Base-by-base conservation (phyloP, 2,797 vertebrate species). In the Carapus acus region DNA sequence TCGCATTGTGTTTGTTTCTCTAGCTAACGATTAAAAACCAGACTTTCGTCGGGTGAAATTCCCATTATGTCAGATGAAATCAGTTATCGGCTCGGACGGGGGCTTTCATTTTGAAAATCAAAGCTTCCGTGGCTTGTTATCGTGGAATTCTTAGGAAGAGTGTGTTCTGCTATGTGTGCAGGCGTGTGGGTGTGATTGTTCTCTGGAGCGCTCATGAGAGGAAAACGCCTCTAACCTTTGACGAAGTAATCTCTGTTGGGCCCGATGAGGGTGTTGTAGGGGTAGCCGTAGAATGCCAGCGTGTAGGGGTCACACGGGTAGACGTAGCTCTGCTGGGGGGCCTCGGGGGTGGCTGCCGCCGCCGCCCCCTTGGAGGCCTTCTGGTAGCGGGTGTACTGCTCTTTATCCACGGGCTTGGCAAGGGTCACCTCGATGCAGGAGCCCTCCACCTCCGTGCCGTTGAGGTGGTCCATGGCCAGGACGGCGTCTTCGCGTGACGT, bases 201-300 rank as follows among this genome's bases (percentile, higher is more conserved):
- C n/a, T n/a, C n/a, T n/a, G n/a, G n/a, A n/a, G n/a, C n/a, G n/a
- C n/a, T n/a, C n/a, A n/a, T n/a, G n/a, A n/a, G n/a, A 59, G 69
- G 52, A 50, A 71, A 68, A 39, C 0, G 18, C 31, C 58, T 50
- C 93, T 90, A 88, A 99, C 96, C 96, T 99, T 97, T 98, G 74
- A 96, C 90, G 54, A 99, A 99, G 88, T 99, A 99, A 56, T 99
- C 96, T 69, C 96, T 88, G 88, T 98, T 99, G 73, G 96, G 96
- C 77, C 96, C 96, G 1, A 98, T 91, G 73, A 98, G 88, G n/a
- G 94, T 91, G 73, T 85, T 98, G 88, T 98, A 98, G 1, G 96
- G 96, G 71, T 99, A 98, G 49, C 94, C 90, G 2, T 98, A 99
- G 83, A 97, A 99, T 0, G 96, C 89, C 65, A 99, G 79, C 1